Base-by-base conservation (phyloP, 2,888 invertebrate species). In the Horisme vitalbata region DNA sequence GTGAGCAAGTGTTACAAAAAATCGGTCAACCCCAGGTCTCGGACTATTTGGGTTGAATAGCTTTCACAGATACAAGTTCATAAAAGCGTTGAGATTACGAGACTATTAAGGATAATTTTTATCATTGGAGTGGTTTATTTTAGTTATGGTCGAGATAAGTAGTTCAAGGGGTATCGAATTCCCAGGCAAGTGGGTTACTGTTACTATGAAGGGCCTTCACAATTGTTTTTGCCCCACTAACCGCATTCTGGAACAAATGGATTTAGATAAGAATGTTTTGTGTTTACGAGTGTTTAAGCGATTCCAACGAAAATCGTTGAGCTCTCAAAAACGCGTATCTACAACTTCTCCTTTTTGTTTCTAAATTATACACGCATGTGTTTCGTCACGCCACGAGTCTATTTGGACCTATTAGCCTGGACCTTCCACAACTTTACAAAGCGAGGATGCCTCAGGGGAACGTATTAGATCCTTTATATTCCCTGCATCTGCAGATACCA, bases 81-180 rank as follows among this genome's bases (percentile, higher is more conserved):
- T 41, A 54, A 53, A 45, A 46, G 53, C 45, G 14, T 46, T 13
- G 31, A 57, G 57, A 55, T 55, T 50, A 54, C 47, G 39, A 38
- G 49, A 41, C 50, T 51, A 44, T 55, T 44, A 51, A 28, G 48
- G 52, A 54, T 60, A 64, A 62, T 6, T 18, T 62, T 68, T 65
- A 59, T 62, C 59, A 39, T 45, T 57, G 47, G 51, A 49, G 53
- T 32, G 56, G 55, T 63, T 58, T 67, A 68, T 66, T 63, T 65
- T 54, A 41, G 60, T 57, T 54, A 57, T 55, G 68, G 71, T 55
- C 62, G 57, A 54, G 81, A 80, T 79, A 79, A 77, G 59, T 61
- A 67, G 84, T 79, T 84, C 82, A 83, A 74, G 75, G 82, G 81
- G 75, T 84, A 85, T 85, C 84, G 60, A 52, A 57, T 67, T 67